Conservation (phyloP, 2,797 vertebrate genomes). For the Bothrops alternatus region DNA sequence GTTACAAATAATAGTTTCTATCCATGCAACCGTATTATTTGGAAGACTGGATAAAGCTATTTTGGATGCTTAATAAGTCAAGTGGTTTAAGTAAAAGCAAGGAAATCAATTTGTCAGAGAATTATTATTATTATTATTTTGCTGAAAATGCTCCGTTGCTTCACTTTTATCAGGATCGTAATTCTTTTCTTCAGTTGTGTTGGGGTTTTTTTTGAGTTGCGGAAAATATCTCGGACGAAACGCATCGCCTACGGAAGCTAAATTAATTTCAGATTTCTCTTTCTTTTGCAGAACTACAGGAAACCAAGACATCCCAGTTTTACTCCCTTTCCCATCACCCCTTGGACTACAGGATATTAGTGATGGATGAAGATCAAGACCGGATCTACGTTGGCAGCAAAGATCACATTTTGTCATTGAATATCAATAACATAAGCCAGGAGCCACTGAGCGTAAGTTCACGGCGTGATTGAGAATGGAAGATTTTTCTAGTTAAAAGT, state of each 20-base stretch:
- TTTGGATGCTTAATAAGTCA: conserved; percentile 28
- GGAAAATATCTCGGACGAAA: not conserved
- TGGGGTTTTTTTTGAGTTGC: not conserved
- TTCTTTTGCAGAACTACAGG: conserved; percentile 82
- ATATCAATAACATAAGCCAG: conserved; percentile 96
- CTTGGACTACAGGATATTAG: conserved; percentile 94
- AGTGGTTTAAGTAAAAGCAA: conserved; percentile 16
- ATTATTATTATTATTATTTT: not conserved
- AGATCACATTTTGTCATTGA: conserved; percentile 93
- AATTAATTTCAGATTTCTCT: conserved; percentile 40
- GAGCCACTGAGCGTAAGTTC: conserved; percentile 85
- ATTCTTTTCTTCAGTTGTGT: conserved; percentile 28
- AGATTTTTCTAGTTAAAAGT: not conserved
- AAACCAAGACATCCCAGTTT: conserved; percentile 84
- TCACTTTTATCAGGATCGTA: not conserved
- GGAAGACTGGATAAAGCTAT: conserved; percentile 28
- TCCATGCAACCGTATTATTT: conserved; percentile 39
- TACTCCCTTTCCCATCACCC: conserved; percentile 85
- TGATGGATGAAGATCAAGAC: conserved; percentile 98
- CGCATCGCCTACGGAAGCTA: not conserved
- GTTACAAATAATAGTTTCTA: conserved; percentile 47
- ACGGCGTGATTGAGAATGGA: conserved; percentile 28
- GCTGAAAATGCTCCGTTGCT: not conserved
- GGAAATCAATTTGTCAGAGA: conserved; percentile 4
- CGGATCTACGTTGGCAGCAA: conserved; percentile 96